Evolutionary conservation across 2,113 vertebrate genomes (phyloP).

Genomic region (Scomber scombrus): DNA sequence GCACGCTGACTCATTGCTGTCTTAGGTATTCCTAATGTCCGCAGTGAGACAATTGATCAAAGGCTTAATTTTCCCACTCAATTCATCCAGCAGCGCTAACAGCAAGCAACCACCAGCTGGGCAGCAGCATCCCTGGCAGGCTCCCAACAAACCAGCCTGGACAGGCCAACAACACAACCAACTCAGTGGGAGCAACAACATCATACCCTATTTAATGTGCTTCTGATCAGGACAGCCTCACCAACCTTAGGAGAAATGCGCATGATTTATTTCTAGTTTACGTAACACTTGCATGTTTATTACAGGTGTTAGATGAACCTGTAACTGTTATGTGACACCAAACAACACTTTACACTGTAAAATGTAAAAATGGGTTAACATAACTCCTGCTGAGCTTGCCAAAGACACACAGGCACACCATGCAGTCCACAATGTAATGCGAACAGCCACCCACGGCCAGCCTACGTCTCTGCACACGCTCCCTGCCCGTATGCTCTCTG

Average conservation of each 20-base stretch:
- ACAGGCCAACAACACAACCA: conserved; percentile 43
- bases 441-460: conserved; percentile 54
- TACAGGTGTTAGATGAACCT: neutral
- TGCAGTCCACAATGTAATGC: conserved; percentile 36
- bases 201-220: conserved; percentile 1
- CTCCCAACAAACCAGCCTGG: conserved; percentile 56
- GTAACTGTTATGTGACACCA: conserved; percentile 13
- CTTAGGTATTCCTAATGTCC: conserved; percentile 74
- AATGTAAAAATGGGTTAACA: conserved; percentile 21
- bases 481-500: conserved; percentile 21
- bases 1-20: conserved; percentile 73
- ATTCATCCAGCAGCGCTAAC: conserved; percentile 70
- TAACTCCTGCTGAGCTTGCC: conserved; percentile 15
- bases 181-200: conserved; percentile 49
- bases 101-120: conserved; percentile 73
- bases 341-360: conserved; percentile 10
- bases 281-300: neutral
- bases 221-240: conserved; percentile 19
- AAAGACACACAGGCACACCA: conserved; percentile 25
- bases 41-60: conserved; percentile 80
- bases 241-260: neutral
- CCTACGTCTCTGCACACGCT: conserved; percentile 49
- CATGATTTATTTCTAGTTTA: too few relatives aligned
- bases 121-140: conserved; percentile 66
- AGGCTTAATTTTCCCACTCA: conserved; percentile 76